These are phyloP conservation scores for Pseudois nayaur DNA, from an alignment of 2,113 vertebrate genomes.

Conservation along the genomic window DNA sequence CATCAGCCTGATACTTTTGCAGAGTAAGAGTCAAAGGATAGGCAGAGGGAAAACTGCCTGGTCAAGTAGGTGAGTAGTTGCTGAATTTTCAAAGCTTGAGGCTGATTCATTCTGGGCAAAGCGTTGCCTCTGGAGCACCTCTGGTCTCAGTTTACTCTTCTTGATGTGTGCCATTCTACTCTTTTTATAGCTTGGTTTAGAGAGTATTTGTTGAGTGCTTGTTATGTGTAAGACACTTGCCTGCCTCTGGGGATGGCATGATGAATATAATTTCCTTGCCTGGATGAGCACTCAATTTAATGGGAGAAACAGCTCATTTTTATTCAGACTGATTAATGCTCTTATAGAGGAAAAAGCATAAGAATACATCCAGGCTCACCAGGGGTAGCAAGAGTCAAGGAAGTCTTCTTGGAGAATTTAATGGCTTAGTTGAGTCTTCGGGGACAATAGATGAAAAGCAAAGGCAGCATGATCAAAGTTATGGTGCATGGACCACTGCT, in stretches of 20 bases:
- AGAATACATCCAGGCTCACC: neutral
- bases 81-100: neutral
- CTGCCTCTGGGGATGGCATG: neutral
- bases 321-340: neutral
- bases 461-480: neutral
- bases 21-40: neutral
- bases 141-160: neutral
- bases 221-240: neutral
- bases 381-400: neutral
- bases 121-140: neutral
- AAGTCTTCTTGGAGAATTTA: neutral
- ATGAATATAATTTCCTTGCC: neutral
- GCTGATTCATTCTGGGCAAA: neutral
- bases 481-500: neutral
- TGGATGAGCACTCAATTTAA: neutral
- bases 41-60: neutral
- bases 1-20: neutral
- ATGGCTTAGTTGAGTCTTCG: neutral
- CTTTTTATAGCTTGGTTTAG: neutral
- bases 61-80: neutral
- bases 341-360: neutral
- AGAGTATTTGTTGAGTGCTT: neutral
- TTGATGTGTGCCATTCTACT: neutral
- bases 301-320: neutral
- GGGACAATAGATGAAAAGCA: neutral